These are phyloP conservation scores for Isurus oxyrinchus DNA, from an alignment of 2,113 vertebrate genomes.

Conservation along the genomic window DNA sequence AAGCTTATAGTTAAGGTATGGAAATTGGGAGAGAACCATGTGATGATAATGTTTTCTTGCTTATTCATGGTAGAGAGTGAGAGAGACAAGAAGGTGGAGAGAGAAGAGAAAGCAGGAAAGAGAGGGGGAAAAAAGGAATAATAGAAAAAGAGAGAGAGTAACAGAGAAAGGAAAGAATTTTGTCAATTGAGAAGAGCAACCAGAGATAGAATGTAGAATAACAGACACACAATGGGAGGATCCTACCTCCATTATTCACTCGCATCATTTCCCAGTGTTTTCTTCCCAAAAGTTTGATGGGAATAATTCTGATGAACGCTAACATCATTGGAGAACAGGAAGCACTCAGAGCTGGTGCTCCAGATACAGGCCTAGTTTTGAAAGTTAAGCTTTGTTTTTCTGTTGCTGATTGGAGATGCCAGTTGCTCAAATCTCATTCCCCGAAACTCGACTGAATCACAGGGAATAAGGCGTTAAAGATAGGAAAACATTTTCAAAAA, in stretches of 20 bases:
- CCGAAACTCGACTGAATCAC: slow-evolving; percentile 11
- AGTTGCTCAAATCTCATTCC: not conserved
- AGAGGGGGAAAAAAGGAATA: not conserved
- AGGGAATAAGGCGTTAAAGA: not conserved
- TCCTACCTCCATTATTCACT: not conserved
- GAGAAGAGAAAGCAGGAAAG: slow-evolving; percentile 3
- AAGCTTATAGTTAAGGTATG: not conserved
- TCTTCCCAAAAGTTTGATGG: not conserved
- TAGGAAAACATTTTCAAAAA: not conserved
- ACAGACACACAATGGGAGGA: not conserved
- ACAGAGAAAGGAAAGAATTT: not conserved
- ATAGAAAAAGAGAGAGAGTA: not conserved
- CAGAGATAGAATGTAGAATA: not conserved
- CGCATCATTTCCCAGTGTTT: not conserved
- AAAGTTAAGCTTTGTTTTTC: not conserved
- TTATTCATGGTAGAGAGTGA: not conserved
- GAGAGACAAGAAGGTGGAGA: no score
- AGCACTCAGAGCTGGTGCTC: not conserved
- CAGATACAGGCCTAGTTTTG: not conserved
- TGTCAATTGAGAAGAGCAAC: no score
- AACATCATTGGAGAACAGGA: not conserved
- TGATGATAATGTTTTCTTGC: not conserved
- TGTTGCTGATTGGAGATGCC: no score
- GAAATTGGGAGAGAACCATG: not conserved
- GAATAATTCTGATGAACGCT: not conserved